These are phyloP conservation scores for Tachuris rubrigastra DNA, from an alignment of 2,113 vertebrate species.

Conservation along the genomic window DNA sequence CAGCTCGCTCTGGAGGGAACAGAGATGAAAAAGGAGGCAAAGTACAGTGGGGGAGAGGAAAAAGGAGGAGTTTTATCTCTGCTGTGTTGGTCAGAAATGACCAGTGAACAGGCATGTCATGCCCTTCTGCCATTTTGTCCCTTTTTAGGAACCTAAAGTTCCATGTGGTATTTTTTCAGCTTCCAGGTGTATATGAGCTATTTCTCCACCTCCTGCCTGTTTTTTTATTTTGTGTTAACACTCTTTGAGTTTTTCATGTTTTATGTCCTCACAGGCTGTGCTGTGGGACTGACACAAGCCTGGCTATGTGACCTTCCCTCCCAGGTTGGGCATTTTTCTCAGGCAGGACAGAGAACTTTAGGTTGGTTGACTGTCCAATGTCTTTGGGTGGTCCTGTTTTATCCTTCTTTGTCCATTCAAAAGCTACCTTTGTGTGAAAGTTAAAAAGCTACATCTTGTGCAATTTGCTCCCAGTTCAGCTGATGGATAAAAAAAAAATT, in stretches of 20 bases:
- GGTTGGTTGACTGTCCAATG: neutral
- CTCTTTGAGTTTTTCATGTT: neutral
- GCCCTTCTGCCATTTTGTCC: neutral
- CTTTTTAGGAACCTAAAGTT: neutral
- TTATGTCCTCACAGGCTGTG: accelerated
- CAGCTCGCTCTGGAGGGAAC: neutral
- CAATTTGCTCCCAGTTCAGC: neutral
- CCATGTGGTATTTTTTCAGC: accelerated
- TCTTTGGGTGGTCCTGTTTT: neutral
- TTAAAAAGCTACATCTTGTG: neutral
- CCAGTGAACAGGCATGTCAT: neutral
- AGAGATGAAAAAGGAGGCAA: neutral
- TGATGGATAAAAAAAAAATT: neutral
- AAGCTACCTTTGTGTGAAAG: neutral
- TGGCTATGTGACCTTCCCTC: neutral
- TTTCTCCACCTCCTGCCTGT: neutral
- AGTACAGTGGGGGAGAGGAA: neutral
- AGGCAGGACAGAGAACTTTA: neutral
- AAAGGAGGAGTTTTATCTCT: neutral
- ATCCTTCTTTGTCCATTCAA: neutral
- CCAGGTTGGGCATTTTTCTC: neutral
- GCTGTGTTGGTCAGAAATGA: neutral
- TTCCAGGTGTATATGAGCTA: neutral
- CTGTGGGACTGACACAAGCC: neutral
- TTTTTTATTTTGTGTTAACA: neutral